Percentiles rank a stretch among this genome's conserved stretches.
These are phyloP conservation scores for Agrotis clavis DNA, from an alignment of 2,888 invertebrate species.

Conservation along the genomic window DNA sequence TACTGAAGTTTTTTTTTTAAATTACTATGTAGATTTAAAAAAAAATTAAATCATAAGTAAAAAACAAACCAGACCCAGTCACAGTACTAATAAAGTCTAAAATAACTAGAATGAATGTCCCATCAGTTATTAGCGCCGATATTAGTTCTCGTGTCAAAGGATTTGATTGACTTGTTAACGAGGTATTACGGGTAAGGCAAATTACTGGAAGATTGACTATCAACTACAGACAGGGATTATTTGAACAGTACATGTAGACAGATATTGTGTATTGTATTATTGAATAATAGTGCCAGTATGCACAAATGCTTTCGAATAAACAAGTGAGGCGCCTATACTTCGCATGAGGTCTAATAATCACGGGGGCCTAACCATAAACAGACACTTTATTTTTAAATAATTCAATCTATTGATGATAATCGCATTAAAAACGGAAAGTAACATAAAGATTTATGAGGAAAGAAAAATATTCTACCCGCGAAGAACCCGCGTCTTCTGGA, in stretches of 20 bases:
- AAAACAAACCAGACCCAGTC: neutral
- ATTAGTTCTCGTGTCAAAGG: constrained; percentile 60
- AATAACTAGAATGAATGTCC: constrained; percentile 39
- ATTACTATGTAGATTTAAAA: neutral
- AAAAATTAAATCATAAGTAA: neutral
- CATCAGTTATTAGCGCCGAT: constrained; percentile 57
- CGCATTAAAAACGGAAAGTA: no score
- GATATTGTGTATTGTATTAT: constrained; percentile 1
- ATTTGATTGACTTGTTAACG: constrained; percentile 62
- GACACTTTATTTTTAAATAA: no score
- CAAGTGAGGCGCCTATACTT: no score
- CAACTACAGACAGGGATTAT: constrained; percentile 27
- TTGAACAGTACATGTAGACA: constrained; percentile 26
- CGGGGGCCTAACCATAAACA: no score
- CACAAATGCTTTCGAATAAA: neutral
- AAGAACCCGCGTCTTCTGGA: no score
- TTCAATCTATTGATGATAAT: no score
- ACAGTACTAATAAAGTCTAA: constrained; percentile 15
- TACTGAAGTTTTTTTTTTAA: no score
- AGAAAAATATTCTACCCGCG: no score
- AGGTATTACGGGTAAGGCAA: constrained; percentile 54
- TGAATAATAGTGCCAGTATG: no score
- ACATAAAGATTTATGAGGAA: no score
- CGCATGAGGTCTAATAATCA: no score
- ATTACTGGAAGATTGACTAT: constrained; percentile 58